Base-by-base conservation (phyloP, 2,888 invertebrate genomes). In the Oxytorus armatus region DNA sequence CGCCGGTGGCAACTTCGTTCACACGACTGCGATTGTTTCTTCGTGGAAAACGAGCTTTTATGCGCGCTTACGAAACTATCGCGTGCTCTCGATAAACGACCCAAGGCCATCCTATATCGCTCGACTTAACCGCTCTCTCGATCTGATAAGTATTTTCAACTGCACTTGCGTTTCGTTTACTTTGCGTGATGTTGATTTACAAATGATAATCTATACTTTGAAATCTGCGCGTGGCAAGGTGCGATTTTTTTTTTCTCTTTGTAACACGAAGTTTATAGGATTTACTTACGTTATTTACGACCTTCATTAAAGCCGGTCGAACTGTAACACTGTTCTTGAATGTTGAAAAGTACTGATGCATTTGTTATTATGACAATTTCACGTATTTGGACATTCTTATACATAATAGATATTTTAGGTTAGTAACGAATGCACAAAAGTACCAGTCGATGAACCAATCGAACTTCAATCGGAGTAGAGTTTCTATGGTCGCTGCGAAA, bases 21-120 rank as follows among this genome's bases (percentile, higher is more conserved):
- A 61, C 51, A 14, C 68, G 53, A 80, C 77, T 77, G 77, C 72
- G 68, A 55, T 77, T 77, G 80, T 80, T 80, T 73, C 66, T 72
- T 61, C 66, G 23, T 49, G 33, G 49, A 25, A 63, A 80, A 47
- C 51, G 55, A 55, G 77, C 72, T 68, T 72, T 77, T 76, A 66
- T 80, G 68, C 44, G 39, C 25, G n/a, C 39, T 69, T 55, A 36
- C n/a, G 14, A 3, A 2, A 42, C 16, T 76, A 33, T 47, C 23
- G 68, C 77, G 79, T 72, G 77, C 47, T 77, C 68, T 63, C 80
- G 73, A 77, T 77, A 80, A 39, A 1, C 1, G 33, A 73, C 42
- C 68, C 77, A 77, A 80, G 80, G 80, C 77, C 77, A 79, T 69
- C 44, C 42, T 25, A 44, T 66, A 73, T 77, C 59, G 29, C 74